Conservation (phyloP, 2,888 invertebrate genomes). For the Monopis laevigella region DNA sequence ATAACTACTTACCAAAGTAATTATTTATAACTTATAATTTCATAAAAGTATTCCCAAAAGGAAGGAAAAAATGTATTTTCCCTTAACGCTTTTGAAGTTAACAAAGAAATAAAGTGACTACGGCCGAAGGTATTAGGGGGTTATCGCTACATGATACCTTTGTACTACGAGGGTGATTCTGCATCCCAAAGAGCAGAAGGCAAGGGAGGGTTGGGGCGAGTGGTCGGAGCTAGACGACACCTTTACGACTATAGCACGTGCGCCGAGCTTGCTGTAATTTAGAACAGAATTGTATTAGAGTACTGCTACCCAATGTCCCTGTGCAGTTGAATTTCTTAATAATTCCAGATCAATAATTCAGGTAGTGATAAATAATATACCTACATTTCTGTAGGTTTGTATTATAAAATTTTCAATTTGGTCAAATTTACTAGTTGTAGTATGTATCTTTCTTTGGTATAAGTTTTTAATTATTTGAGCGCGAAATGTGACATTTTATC, state of each 20-base stretch:
- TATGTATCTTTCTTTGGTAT: too few relatives aligned
- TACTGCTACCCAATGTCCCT: conserved; percentile 10
- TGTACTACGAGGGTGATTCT: conserved; percentile 7
- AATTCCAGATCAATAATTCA: conserved; percentile 1
- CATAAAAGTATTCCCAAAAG: too few relatives aligned
- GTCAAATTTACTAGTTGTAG: too few relatives aligned
- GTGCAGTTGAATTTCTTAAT: conserved; percentile 10
- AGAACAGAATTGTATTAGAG: conserved; percentile 37
- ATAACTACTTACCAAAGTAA: too few relatives aligned
- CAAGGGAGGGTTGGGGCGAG: conserved; percentile 17
- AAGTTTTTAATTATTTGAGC: too few relatives aligned
- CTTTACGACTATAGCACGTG: conserved; percentile 45
- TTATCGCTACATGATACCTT: conserved; percentile 1
- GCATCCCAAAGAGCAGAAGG: conserved; percentile 8
- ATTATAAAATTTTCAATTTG: too few relatives aligned
- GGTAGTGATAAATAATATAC: background rate
- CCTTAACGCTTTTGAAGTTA: too few relatives aligned
- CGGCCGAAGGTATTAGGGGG: conserved; percentile 1
- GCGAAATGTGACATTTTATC: too few relatives aligned
- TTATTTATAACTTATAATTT: too few relatives aligned
- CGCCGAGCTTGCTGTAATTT: conserved; percentile 33
- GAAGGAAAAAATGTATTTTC: too few relatives aligned
- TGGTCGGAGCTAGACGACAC: conserved; percentile 28
- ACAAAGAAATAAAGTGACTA: too few relatives aligned
- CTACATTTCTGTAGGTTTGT: too few relatives aligned